phyloP scores from a whole-genome alignment of 1,140 invertebrate species.

The Lepidurus couesii region DNA sequence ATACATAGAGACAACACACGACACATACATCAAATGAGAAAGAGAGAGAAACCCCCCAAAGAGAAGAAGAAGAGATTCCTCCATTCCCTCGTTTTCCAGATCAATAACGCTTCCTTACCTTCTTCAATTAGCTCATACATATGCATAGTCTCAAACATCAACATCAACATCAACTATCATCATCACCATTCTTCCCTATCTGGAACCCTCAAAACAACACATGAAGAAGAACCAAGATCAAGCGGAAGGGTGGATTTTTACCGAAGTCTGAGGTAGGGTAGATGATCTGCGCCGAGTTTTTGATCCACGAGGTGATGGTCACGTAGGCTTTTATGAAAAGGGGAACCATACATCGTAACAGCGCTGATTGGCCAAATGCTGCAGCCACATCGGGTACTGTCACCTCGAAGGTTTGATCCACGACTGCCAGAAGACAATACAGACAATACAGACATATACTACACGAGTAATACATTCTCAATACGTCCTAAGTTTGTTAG shows the following conservation, averaged over 20 bases:
- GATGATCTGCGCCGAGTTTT: constrained; percentile 67
- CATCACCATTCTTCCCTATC: background rate
- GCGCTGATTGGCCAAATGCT: constrained; percentile 69
- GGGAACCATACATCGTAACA: constrained; percentile 72
- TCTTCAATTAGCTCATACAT: constrained; percentile 15
- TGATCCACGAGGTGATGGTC: constrained; percentile 73
- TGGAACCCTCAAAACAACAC: background rate
- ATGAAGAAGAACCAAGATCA: background rate
- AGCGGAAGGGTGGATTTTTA: constrained; percentile 40
- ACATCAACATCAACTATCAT: background rate
- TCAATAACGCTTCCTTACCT: background rate
- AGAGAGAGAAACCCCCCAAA: constrained; percentile 14
- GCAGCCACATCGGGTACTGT: constrained; percentile 67
- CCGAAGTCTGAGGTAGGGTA: constrained; percentile 67
- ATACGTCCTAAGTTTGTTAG: too few relatives aligned
- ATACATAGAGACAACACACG: constrained; percentile 47
- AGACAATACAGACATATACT: too few relatives aligned
- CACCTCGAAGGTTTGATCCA: constrained; percentile 72
- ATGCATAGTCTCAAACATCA: background rate
- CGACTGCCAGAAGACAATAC: constrained; percentile 53
- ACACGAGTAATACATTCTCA: too few relatives aligned
- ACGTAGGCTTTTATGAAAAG: constrained; percentile 75
- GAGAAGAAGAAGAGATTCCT: background rate
- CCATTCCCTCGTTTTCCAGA: background rate
- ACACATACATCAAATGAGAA: constrained; percentile 17